Conservation (phyloP, 2,797 vertebrate genomes). For the Lepus oiostolus region DNA sequence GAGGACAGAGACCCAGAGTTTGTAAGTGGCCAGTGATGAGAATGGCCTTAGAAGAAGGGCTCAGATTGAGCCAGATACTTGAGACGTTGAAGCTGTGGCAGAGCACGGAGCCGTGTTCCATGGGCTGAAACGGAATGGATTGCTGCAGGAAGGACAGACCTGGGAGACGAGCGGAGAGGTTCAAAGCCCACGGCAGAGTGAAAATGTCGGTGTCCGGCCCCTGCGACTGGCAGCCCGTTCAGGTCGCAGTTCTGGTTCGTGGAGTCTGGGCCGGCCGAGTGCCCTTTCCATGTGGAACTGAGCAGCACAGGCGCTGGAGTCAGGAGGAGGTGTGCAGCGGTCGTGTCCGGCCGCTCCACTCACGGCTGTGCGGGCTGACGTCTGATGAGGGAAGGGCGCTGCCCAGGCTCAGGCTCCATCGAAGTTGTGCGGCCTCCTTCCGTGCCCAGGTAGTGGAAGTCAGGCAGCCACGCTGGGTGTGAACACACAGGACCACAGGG, state of each 20-base stretch:
- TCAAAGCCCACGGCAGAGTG: background rate
- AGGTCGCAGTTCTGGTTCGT: background rate
- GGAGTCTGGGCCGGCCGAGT: background rate
- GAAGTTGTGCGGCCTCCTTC: background rate
- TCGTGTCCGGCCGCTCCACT: too few species aligned
- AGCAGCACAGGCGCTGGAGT: rapidly evolving
- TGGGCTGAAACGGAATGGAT: background rate
- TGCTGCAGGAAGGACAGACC: background rate
- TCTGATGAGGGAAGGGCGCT: background rate
- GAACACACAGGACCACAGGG: rapidly evolving
- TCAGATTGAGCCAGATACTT: background rate
- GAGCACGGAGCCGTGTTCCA: rapidly evolving
- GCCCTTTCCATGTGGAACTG: background rate
- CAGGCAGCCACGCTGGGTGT: background rate
- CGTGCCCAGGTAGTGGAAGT: background rate
- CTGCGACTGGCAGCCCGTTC: rapidly evolving
- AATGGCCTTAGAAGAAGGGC: background rate
- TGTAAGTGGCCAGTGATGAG: background rate
- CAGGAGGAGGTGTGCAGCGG: rapidly evolving
- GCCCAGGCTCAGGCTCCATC: rapidly evolving
- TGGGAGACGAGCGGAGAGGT: background rate
- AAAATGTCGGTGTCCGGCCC: background rate
- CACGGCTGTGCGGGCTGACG: background rate
- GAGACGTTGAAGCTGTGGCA: rapidly evolving
- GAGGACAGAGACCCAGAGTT: background rate